Percentiles rank a stretch among this genome's conserved stretches.
Conservation (phyloP, 2,888 invertebrate genomes). For the Caenorhabditis zanzibari region DNA sequence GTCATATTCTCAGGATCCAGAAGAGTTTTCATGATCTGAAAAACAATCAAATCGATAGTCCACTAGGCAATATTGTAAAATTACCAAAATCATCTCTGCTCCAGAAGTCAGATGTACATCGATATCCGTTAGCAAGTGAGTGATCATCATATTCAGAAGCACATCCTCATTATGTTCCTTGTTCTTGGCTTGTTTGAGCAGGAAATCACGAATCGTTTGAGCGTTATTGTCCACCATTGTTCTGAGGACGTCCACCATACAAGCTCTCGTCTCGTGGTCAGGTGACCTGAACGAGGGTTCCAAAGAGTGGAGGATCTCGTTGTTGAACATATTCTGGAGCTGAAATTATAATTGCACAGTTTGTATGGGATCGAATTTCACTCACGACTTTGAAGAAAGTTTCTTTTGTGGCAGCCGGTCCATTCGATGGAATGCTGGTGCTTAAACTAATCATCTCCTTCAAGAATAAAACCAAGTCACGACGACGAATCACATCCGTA, state of each 20-base stretch:
- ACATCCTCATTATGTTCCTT: conserved; percentile 89
- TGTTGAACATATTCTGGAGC: conserved; percentile 78
- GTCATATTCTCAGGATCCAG: conserved; percentile 81
- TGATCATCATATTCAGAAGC: conserved; percentile 94
- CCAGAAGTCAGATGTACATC: conserved; percentile 96
- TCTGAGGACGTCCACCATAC: conserved; percentile 94
- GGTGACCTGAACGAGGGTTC: conserved; percentile 85
- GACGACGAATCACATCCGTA: conserved; percentile 90
- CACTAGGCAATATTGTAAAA: background rate
- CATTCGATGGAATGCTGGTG: conserved; percentile 96
- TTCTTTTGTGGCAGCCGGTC: conserved; percentile 94
- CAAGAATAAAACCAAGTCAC: conserved; percentile 96
- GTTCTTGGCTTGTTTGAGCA: conserved; percentile 92
- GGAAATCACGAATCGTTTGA: conserved; percentile 96
- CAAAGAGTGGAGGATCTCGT: conserved; percentile 80
- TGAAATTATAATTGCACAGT: conserved; percentile 35
- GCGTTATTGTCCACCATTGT: conserved; percentile 99
- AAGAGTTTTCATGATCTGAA: conserved; percentile 77
- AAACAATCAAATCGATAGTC: background rate
- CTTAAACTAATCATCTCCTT: conserved; percentile 99
- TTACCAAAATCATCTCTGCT: conserved; percentile 93
- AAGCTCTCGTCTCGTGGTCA: conserved; percentile 95
- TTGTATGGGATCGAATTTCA: no score
- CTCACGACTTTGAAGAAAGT: conserved; percentile 91
- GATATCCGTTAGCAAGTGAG: conserved; percentile 96